Conservation (phyloP, 2,113 vertebrate species). For the Chamaetylas fuelleborni region DNA sequence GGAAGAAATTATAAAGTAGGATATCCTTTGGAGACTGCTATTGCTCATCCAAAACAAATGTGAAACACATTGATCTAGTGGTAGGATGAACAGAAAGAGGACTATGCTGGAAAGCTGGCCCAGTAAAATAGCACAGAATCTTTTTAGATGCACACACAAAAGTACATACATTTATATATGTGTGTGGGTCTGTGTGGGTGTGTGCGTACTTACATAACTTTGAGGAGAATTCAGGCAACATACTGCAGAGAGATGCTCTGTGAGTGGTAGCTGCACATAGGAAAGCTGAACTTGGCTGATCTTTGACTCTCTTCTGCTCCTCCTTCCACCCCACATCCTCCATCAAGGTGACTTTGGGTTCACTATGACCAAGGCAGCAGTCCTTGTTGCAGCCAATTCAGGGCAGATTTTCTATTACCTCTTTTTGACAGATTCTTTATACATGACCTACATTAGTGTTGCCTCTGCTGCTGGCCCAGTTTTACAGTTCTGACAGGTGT, state of each 20-base stretch:
- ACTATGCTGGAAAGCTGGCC: not conserved
- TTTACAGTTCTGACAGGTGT: not conserved
- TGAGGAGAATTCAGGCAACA: not conserved
- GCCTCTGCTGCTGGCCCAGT: not conserved
- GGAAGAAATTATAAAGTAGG: not conserved
- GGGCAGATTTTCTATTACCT: not conserved
- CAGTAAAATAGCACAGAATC: not conserved
- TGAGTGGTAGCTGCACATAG: not conserved
- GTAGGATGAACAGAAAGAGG: not conserved
- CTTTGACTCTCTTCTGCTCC: not conserved
- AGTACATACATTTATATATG: rapidly evolving
- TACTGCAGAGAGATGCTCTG: not conserved
- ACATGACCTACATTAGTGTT: not conserved
- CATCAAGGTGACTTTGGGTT: not conserved
- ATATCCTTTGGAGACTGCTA: not conserved
- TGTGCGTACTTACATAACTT: not conserved
- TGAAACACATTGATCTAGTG: not conserved
- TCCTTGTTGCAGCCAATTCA: not conserved
- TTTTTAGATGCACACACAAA: not conserved
- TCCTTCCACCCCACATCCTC: not conserved
- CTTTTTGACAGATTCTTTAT: not conserved
- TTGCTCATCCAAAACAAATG: not conserved
- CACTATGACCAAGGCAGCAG: not conserved
- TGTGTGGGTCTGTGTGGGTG: no score
- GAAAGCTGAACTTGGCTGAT: not conserved